Percentiles rank a stretch among this genome's conserved stretches.
Evolutionary conservation across 2,113 vertebrate genomes (phyloP).

Genomic region (Regulus satrapa): DNA sequence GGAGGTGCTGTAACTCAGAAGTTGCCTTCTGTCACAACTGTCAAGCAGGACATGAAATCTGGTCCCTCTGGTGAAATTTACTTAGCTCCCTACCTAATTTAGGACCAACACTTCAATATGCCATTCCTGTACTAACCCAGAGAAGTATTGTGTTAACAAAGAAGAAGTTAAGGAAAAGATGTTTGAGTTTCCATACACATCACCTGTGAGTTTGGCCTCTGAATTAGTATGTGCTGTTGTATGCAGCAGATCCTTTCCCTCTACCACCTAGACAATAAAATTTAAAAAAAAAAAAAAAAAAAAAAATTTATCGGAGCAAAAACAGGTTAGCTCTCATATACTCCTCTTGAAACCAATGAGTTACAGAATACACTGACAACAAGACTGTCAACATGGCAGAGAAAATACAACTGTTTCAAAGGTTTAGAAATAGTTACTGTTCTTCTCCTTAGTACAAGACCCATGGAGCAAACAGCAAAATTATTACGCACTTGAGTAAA

Average conservation of each 20-base stretch:
- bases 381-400: neutral
- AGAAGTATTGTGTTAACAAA: neutral
- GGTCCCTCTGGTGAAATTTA: neutral
- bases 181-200: neutral
- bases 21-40: conserved; percentile 17
- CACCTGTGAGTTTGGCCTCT: neutral
- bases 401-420: neutral
- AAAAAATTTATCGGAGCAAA: neutral
- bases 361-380: neutral
- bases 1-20: conserved; percentile 14
- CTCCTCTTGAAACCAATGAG: neutral
- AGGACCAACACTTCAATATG: neutral
- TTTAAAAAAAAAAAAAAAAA: too few species aligned
- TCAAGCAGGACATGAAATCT: conserved; percentile 13
- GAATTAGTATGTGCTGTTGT: neutral
- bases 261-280: neutral
- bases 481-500: neutral
- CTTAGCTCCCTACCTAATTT: neutral
- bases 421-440: neutral
- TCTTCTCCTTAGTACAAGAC: neutral
- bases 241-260: neutral
- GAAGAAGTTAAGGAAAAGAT: neutral
- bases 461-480: neutral
- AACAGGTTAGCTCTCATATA: neutral
- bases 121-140: neutral